Evolutionary conservation across 2,888 invertebrate species (phyloP).

Genomic region (Ophraella communa): DNA sequence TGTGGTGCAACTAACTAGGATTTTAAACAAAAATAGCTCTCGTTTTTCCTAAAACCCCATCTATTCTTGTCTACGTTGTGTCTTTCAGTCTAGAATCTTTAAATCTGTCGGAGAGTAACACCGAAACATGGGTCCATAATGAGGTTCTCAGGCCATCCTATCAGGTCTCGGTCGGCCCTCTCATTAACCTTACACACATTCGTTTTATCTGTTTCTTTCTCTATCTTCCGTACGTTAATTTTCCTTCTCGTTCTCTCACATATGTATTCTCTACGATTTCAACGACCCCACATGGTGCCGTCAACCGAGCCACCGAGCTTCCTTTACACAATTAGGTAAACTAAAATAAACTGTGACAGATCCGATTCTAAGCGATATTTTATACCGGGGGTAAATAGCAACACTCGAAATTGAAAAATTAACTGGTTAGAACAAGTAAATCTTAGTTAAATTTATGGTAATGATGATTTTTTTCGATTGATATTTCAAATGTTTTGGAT

Average conservation of each 20-base stretch:
- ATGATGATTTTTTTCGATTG: too few species aligned
- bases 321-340: slow-evolving; percentile 36
- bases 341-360: slow-evolving; percentile 32
- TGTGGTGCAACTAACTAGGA: too few species aligned
- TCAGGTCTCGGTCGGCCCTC: slow-evolving; percentile 43
- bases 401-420: too few species aligned
- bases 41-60: neutral
- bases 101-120: slow-evolving; percentile 53
- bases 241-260: slow-evolving; percentile 29
- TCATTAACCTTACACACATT: slow-evolving; percentile 45
- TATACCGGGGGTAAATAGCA: slow-evolving; percentile 11
- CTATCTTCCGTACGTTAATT: neutral
- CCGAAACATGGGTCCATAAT: slow-evolving; percentile 52
- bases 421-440: too few species aligned
- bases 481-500: too few species aligned
- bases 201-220: neutral
- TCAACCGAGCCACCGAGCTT: slow-evolving; percentile 28
- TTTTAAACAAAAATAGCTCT: neutral
- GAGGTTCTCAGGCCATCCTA: slow-evolving; percentile 44
- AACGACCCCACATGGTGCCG: slow-evolving; percentile 40
- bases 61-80: neutral
- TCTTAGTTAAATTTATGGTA: too few species aligned
- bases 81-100: slow-evolving; percentile 41
- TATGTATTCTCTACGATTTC: slow-evolving; percentile 36
- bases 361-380: slow-evolving; percentile 17